Conservation (phyloP, 2,888 invertebrate genomes). For the Apamea epomidion region DNA sequence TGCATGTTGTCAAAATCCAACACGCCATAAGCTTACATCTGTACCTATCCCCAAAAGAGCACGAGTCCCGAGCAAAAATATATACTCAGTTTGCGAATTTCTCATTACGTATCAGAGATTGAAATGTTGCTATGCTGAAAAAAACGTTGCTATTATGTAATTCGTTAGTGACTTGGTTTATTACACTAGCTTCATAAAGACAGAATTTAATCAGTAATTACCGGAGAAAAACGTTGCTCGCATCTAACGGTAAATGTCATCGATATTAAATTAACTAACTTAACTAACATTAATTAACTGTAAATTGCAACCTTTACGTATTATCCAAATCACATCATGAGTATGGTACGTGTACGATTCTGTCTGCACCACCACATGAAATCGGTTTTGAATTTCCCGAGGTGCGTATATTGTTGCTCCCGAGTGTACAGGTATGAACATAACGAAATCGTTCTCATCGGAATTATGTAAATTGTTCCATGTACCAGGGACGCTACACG, state of each 20-base stretch:
- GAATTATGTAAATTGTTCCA: slow-evolving; percentile 52
- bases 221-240: too few species aligned
- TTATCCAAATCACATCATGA: too few species aligned
- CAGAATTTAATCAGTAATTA: too few species aligned
- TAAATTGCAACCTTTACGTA: too few species aligned
- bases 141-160: too few species aligned
- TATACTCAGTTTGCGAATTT: not conserved
- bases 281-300: too few species aligned
- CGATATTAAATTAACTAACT: too few species aligned
- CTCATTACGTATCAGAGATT: too few species aligned
- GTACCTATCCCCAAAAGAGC: not conserved
- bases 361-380: not conserved
- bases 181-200: too few species aligned
- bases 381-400: not conserved
- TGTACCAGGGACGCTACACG: slow-evolving; percentile 14
- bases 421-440: slow-evolving; percentile 30
- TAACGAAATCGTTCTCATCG: slow-evolving; percentile 41
- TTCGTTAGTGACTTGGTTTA: too few species aligned
- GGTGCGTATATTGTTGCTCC: not conserved
- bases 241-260: too few species aligned
- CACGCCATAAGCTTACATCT: not conserved
- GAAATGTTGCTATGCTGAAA: too few species aligned
- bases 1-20: not conserved
- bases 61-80: not conserved
- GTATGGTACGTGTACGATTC: not conserved